Percentiles rank a stretch among this genome's conserved stretches.
Conservation (phyloP, 2,888 invertebrate species). For the Agrochola litura region DNA sequence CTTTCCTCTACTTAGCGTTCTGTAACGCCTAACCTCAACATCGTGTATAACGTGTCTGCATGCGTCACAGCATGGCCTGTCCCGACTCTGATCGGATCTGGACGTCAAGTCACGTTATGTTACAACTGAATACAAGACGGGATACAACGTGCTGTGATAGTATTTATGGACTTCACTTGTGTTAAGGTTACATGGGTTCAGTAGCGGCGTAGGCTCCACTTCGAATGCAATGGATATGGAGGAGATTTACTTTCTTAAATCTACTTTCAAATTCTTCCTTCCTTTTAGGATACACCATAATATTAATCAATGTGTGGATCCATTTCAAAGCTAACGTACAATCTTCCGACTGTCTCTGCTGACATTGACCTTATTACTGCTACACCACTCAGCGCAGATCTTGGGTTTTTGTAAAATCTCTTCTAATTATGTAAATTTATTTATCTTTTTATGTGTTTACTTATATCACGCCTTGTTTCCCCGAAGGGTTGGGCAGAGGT, state of each 20-base stretch:
- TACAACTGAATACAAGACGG: background rate
- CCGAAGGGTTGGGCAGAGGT: too few species aligned
- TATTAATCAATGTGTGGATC: background rate
- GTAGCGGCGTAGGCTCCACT: background rate
- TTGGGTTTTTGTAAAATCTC: conserved; percentile 7
- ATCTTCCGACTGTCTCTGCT: background rate
- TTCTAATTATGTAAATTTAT: conserved; percentile 2
- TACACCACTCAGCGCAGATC: background rate
- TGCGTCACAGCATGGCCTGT: conserved; percentile 11
- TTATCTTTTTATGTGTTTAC: background rate
- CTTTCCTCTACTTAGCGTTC: background rate
- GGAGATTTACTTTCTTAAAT: background rate
- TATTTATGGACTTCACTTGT: background rate
- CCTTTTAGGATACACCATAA: background rate
- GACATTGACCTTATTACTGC: background rate
- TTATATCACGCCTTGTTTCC: too few species aligned
- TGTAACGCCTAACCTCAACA: background rate
- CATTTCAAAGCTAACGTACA: background rate
- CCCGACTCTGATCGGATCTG: background rate
- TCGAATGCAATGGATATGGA: background rate
- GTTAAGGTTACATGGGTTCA: too few species aligned
- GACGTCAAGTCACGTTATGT: background rate
- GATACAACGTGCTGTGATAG: conserved; percentile 12
- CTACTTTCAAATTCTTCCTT: background rate
- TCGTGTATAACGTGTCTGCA: background rate